Conservation (phyloP, 2,113 vertebrate species). For the Cromileptes altivelis region DNA sequence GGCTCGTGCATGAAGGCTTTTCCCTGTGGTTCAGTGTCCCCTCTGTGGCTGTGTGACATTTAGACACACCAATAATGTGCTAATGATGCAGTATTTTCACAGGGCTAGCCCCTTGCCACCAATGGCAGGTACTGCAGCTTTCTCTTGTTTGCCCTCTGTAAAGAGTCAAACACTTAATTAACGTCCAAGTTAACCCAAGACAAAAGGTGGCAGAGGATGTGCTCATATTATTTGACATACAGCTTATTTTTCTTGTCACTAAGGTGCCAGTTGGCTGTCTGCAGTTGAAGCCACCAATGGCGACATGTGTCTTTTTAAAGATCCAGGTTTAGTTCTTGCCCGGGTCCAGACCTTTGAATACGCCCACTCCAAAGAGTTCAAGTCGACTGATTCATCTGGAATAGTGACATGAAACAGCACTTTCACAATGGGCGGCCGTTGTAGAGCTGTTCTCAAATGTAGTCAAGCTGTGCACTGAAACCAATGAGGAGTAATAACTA, state of each 20-base stretch:
- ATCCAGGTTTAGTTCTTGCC: neutral
- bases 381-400: too few relatives aligned
- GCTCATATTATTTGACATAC: slow-evolving; percentile 37
- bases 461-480: too few relatives aligned
- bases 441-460: too few relatives aligned
- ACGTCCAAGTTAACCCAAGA: slow-evolving; percentile 64
- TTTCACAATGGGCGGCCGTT: too few relatives aligned
- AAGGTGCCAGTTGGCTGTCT: neutral
- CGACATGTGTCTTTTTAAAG: neutral
- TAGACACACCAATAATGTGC: slow-evolving; percentile 80
- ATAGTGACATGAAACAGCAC: too few relatives aligned
- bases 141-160: slow-evolving; percentile 58
- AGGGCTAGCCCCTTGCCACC: slow-evolving; percentile 57
- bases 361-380: too few relatives aligned
- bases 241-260: slow-evolving; percentile 21
- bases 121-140: slow-evolving; percentile 50
- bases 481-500: too few relatives aligned
- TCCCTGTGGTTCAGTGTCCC: slow-evolving; percentile 63
- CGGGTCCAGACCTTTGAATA: too few relatives aligned
- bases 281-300: slow-evolving; percentile 13
- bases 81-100: slow-evolving; percentile 82
- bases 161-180: slow-evolving; percentile 71
- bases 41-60: slow-evolving; percentile 81
- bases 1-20: slow-evolving; percentile 49
- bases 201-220: slow-evolving; percentile 55